These are phyloP conservation scores for Cladorhizidae sp. DNA, from an alignment of 37 sponge, comb jelly and placozoan species.

Conservation along the genomic window DNA sequence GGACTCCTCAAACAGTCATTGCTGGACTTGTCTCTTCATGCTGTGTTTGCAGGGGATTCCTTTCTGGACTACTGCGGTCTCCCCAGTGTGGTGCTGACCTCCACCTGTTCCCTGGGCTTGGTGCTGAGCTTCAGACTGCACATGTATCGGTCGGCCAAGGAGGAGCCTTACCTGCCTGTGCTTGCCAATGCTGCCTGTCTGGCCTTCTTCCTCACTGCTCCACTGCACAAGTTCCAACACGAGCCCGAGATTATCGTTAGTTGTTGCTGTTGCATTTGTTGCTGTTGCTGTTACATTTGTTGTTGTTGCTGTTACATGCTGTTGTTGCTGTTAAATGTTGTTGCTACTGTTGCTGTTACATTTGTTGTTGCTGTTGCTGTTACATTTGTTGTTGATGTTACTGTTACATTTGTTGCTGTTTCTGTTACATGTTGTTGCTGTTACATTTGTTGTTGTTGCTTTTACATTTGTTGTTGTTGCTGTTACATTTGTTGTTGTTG, in stretches of 20 bases:
- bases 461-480: too few relatives aligned
- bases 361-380: not conserved
- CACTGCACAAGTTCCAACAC: conserved; percentile 33
- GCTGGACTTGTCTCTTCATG: not conserved
- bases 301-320: not conserved
- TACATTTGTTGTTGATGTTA: too few relatives aligned
- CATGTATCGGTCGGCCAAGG: conserved; percentile 21
- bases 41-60: conserved; percentile 5
- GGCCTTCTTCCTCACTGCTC: conserved; percentile 35
- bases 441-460: too few relatives aligned
- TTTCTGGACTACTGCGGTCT: conserved; percentile 2
- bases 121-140: conserved; percentile 24
- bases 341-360: not conserved
- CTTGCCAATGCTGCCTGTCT: conserved; percentile 42
- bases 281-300: not conserved
- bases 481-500: not conserved
- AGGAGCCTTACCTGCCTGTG: conserved; percentile 44
- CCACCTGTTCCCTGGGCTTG: not conserved
- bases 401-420: not conserved
- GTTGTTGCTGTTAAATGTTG: too few relatives aligned
- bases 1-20: too few relatives aligned
- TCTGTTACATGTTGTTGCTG: not conserved
- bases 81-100: conserved; percentile 17
- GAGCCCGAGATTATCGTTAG: conserved; percentile 47
- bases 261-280: too few relatives aligned